Conservation (phyloP, 2,113 vertebrate genomes). For the Pogonocichla stellata region DNA sequence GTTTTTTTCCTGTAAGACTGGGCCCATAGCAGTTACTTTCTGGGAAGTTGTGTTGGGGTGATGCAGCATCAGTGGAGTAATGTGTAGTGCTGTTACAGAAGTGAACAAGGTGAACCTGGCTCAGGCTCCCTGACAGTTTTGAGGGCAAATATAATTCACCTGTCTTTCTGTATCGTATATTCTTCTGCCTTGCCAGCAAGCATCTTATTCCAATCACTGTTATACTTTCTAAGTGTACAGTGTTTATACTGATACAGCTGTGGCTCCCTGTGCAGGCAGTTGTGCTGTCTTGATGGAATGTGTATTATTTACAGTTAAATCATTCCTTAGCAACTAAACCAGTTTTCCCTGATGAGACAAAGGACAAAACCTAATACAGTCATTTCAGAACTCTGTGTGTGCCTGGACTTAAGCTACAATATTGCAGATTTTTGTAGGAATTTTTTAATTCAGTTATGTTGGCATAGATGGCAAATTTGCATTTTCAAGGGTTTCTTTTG, state of each 20-base stretch:
- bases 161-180: not conserved
- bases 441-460: not conserved
- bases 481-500: not conserved
- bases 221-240: not conserved
- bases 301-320: not conserved
- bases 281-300: not conserved
- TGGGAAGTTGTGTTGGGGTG: not conserved
- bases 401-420: not conserved
- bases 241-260: not conserved
- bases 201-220: not conserved
- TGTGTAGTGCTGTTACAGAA: not conserved
- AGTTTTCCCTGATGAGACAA: not conserved
- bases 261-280: not conserved
- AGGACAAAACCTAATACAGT: not conserved
- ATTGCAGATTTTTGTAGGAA: not conserved
- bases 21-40: not conserved
- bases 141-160: not conserved
- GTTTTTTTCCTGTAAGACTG: not conserved
- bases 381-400: not conserved
- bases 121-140: not conserved
- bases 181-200: not conserved
- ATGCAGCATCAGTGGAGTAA: not conserved
- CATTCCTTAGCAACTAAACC: not conserved
- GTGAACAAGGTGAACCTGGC: not conserved
- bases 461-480: not conserved